Evolutionary conservation across 2,113 vertebrate species (phyloP).

Genomic region (Rutilus rutilus): DNA sequence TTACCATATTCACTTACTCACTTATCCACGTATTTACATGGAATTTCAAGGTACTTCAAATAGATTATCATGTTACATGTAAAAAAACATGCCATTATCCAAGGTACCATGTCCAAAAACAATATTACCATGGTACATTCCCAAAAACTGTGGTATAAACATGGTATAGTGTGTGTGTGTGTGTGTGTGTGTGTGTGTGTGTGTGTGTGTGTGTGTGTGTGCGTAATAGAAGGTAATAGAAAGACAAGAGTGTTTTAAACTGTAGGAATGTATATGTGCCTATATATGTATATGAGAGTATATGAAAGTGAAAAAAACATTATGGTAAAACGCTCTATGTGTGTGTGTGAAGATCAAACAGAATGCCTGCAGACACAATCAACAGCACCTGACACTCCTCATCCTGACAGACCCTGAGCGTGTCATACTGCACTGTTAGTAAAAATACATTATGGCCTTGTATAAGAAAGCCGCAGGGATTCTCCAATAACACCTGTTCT

Average conservation of each 20-base stretch:
- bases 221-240: background rate
- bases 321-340: background rate
- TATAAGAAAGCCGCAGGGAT: conserved; percentile 41
- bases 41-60: background rate
- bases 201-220: background rate
- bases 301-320: background rate
- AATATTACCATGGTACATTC: background rate
- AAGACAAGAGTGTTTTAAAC: background rate
- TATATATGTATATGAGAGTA: background rate
- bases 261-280: background rate
- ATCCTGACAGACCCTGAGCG: conserved; percentile 49
- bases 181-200: background rate
- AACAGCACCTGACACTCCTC: conserved; percentile 52
- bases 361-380: conserved; percentile 59
- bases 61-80: background rate
- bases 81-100: background rate
- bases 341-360: conserved; percentile 55
- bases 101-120: background rate
- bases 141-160: background rate
- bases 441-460: conserved; percentile 56
- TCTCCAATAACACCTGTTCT: conserved; percentile 52
- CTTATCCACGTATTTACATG: background rate
- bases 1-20: no score
- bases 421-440: conserved; percentile 56
- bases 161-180: background rate